A percentile compares a stretch with the other conserved stretches of the same genome.
phyloP scores from a whole-genome alignment of 1,140 invertebrate genomes.

The Dinothrombium tinctorium region DNA sequence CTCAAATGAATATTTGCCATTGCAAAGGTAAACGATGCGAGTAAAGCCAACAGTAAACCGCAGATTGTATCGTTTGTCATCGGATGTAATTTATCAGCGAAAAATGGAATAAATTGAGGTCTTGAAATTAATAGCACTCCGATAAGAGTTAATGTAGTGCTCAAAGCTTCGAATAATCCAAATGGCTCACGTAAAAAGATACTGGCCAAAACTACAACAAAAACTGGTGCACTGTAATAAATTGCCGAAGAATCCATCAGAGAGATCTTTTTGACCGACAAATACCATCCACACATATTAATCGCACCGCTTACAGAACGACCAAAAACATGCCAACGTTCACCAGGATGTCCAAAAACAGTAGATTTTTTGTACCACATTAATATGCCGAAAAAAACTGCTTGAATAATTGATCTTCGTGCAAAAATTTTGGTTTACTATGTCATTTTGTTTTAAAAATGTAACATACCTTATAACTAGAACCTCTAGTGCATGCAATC shows the following conservation, averaged over 20 bases:
- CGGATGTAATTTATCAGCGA: no score
- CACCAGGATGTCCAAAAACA: neutral
- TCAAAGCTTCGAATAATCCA: slow-evolving; percentile 25
- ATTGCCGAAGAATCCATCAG: slow-evolving; percentile 28
- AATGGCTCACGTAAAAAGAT: slow-evolving; percentile 28
- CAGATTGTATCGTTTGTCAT: neutral
- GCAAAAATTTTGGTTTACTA: no score
- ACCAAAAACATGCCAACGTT: neutral
- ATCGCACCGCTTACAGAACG: neutral
- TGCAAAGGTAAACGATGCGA: neutral
- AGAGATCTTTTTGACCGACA: neutral
- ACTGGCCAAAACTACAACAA: slow-evolving; percentile 28
- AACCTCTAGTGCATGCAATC: no score
- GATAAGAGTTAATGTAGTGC: slow-evolving; percentile 23
- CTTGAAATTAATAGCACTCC: slow-evolving; percentile 26
- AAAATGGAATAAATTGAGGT: neutral
- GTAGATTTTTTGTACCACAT: neutral
- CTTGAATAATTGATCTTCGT: slow-evolving; percentile 1
- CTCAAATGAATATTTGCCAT: slow-evolving; percentile 18
- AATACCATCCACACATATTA: slow-evolving; percentile 1
- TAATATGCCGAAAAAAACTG: neutral
- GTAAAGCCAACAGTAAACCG: neutral
- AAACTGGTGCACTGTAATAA: slow-evolving; percentile 30
- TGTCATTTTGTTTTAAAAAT: no score
- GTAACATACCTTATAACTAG: no score